phyloP scores from a whole-genome alignment of 1,140 invertebrate genomes.

The Elymnias hypermnestra region DNA sequence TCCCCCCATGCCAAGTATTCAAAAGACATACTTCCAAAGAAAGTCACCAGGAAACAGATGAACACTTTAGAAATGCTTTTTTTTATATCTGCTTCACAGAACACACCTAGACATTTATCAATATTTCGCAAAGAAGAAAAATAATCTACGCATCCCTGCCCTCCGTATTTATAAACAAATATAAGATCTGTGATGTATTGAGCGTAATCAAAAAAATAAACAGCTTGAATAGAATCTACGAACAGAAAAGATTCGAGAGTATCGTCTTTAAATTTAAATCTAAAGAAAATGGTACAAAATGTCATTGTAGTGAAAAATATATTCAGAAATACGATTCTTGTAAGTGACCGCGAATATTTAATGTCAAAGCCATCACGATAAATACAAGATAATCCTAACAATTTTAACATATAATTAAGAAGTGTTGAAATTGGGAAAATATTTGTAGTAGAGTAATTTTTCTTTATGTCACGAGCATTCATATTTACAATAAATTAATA shows the following conservation, averaged over 20 bases:
- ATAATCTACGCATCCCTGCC: background rate
- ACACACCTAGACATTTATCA: background rate
- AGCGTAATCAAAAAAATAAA: background rate
- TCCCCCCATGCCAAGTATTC: background rate
- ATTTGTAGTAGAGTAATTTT: too few relatives aligned
- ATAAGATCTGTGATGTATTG: background rate
- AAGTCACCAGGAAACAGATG: background rate
- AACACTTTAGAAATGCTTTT: background rate
- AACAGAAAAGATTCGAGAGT: background rate
- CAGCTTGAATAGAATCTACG: background rate
- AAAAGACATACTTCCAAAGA: background rate
- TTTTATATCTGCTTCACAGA: background rate
- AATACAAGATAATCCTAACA: background rate
- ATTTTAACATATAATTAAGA: background rate
- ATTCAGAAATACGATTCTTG: background rate
- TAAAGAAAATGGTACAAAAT: background rate
- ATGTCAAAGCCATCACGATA: background rate
- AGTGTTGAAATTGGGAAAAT: background rate
- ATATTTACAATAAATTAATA: too few relatives aligned
- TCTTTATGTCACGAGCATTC: too few relatives aligned
- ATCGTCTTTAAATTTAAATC: background rate
- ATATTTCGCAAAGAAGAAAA: background rate
- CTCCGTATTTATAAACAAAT: conserved; percentile 3
- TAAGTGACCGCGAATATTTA: background rate
- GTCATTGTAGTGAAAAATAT: background rate